Percentiles rank a stretch among this genome's conserved stretches.
Conservation (phyloP, 2,888 invertebrate genomes). For the Drosophila mercatorum region DNA sequence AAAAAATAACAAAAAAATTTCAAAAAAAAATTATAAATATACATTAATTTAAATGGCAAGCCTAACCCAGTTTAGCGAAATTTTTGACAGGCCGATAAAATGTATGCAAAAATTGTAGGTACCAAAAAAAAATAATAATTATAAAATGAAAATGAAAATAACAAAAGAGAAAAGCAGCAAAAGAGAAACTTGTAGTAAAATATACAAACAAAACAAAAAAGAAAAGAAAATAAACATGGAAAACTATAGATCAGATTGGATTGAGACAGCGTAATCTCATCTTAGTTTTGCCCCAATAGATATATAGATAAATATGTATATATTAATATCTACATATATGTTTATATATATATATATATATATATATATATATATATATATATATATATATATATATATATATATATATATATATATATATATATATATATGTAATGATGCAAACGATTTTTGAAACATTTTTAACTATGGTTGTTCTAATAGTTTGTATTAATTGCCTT, state of each 20-base stretch:
- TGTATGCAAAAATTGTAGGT: slow-evolving; percentile 45
- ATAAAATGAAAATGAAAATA: slow-evolving; percentile 27
- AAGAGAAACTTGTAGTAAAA: slow-evolving; percentile 75
- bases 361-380: slow-evolving; percentile 25
- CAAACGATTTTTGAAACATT: slow-evolving; percentile 49
- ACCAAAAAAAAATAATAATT: slow-evolving; percentile 32
- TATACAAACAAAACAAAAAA: slow-evolving; percentile 63
- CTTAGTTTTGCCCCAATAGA: slow-evolving; percentile 50
- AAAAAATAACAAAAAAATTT: slow-evolving; percentile 52
- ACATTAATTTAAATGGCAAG: slow-evolving; percentile 54
- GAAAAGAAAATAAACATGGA: slow-evolving; percentile 20
- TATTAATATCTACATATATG: slow-evolving; percentile 36
- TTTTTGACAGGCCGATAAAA: slow-evolving; percentile 67
- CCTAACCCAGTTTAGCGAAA: slow-evolving; percentile 78
- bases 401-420: slow-evolving; percentile 35
- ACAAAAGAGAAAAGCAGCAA: slow-evolving; percentile 35
- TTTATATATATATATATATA: background rate
- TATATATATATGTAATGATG: slow-evolving; percentile 41
- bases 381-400: slow-evolving; percentile 8
- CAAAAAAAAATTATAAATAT: slow-evolving; percentile 29
- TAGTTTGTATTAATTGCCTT: slow-evolving; percentile 30
- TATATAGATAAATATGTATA: slow-evolving; percentile 34
- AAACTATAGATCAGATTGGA: slow-evolving; percentile 58
- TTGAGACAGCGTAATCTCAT: slow-evolving; percentile 45
- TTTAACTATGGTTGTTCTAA: slow-evolving; percentile 49